Evolutionary conservation across 2,113 vertebrate species (phyloP), one percentile per base, ranked within the genome.

Genomic region (Crotalus tigris): DNA sequence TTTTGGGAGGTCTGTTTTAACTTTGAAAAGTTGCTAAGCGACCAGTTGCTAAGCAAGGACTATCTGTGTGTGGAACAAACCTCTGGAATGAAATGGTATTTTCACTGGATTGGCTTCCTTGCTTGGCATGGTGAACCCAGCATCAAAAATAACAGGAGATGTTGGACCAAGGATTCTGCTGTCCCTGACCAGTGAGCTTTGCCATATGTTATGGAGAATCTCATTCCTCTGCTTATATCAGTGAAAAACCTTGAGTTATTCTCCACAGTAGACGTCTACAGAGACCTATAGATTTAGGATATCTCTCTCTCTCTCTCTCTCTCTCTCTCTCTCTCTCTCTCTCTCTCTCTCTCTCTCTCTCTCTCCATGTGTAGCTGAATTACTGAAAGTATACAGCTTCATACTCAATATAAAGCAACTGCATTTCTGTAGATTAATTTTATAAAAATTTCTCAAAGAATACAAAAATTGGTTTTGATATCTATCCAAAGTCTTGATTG

Each of bases 381-480:
- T 85, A 21, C 57, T 21, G 33, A 96, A 75, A 90, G 9, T 46
- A 93, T 94, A 95, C 91, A 49, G 85, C 75, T 94, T 95, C 90
- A 87, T 93, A 93, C 95, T 94, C 93, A 93, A 93, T 96, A 94
- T 96, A 92, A 96, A 96, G 94, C 89, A 85, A n/a, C 75, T 96
- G 94, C 90, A 44, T 46, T 29, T 54, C 96, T 92, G 96, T 85
- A 94, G 93, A 96, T 97, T 97, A 96, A 96, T 95, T 95, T 95
- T 95, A 93, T 91, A 94, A 95, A 96, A 95, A 96, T 94, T 97
- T 97, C 92, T 91, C 75, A 95, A 97, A 97, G 96, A 95, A 96
- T 92, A 96, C 85, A 92, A 97, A 90, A 97, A 97, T 97, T 96
- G 94, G 95, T 95, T 97, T 94, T 97, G 96, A 97, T 97, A 96